Evolutionary conservation across 2,113 vertebrate genomes (phyloP), one percentile per base, ranked within the genome.

Genomic region (Cygnus buccinator): DNA sequence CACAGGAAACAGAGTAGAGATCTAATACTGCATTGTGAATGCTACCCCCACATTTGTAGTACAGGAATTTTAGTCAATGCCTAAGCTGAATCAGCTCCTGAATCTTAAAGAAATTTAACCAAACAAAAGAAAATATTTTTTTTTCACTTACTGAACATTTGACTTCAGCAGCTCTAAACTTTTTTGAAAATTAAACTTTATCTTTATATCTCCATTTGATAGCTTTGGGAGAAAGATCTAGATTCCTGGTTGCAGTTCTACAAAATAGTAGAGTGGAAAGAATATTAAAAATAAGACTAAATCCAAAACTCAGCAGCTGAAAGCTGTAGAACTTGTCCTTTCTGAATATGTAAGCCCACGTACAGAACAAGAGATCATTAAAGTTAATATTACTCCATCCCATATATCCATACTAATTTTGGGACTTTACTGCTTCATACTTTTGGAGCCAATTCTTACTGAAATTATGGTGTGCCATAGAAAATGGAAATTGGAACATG

Each of bases 401-500:
- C 23, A 58, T 89, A 33, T 66, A 52, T 50, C 31, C 37, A 61
- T 80, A 58, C n/a, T 87, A 59, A 72, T 83, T 93, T 92, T 67
- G 92, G 37, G 33, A 74, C 48, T 88, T 80, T 67, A 93, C n/a
- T 93, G 52, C 28, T 80, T 81, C 20, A 68, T 35, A 55, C 12
- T 77, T 91, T 75, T 58, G 16, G 91, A 96, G 72, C 33, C 74
- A 93, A 70, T 92, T 62, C 3, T 0, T 82, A 84, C 46, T 76
- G 80, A 96, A 96, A 94, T 88, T 54, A 66, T 74, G 70, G 70
- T 65, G 50, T 94, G 73, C 67, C 70, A 80, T 85, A 55, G 44
- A 71, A 87, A 94, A 86, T 31, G 82, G 54, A 43, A 92, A 91
- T 59, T 86, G 74, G 57, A 94, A 92, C 50, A 85, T 63, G 54